Conservation (phyloP, 2,797 vertebrate genomes). For the Setipinna tenuifilis region DNA sequence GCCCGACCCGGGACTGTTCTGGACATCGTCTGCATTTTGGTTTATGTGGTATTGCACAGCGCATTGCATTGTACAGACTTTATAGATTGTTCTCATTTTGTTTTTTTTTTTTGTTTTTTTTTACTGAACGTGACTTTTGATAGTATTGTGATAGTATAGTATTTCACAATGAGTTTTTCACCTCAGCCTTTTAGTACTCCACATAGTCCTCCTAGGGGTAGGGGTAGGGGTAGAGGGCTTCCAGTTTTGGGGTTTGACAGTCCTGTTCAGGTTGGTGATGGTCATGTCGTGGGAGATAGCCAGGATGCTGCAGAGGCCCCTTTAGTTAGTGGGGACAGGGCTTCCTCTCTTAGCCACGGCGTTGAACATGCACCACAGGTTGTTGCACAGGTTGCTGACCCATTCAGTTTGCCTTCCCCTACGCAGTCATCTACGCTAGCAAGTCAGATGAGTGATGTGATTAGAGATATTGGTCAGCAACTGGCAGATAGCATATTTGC, state of each 20-base stretch:
- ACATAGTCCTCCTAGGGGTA: no score
- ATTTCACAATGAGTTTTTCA: no score
- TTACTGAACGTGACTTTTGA: no score
- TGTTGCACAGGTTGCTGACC: not conserved
- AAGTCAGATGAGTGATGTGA: constrained; percentile 36
- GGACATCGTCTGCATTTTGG: not conserved
- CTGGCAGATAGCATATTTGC: constrained; percentile 23
- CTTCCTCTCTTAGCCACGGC: not conserved
- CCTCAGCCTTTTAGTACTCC: no score
- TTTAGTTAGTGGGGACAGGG: not conserved
- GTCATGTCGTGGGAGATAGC: not conserved
- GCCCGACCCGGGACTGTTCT: not conserved
- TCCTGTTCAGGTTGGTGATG: no score
- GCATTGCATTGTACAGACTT: no score
- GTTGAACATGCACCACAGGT: not conserved
- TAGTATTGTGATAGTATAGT: no score
- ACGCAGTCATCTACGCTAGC: not conserved
- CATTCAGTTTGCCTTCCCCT: not conserved
- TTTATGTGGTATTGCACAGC: constrained; percentile 6
- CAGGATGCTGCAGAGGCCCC: not conserved
- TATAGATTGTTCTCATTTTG: no score
- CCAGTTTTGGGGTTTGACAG: no score
- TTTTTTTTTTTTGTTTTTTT: no score
- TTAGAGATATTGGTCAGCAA: constrained; percentile 37
- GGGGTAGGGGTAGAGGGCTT: no score